Evolutionary conservation across 2,888 invertebrate species (phyloP).

Genomic region (Acanthoscelides obtectus): DNA sequence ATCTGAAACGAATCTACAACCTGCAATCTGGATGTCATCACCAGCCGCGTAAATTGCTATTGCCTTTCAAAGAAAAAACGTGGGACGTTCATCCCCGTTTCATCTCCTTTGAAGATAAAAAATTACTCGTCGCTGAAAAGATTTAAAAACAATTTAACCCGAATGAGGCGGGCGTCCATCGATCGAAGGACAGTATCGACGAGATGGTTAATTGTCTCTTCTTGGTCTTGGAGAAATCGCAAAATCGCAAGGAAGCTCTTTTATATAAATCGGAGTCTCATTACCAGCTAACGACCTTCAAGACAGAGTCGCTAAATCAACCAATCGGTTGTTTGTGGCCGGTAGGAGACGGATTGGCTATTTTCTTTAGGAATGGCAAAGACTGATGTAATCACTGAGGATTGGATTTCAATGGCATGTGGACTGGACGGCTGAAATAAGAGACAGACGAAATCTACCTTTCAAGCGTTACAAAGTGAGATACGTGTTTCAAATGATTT

Average conservation of each 20-base stretch:
- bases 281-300: slow-evolving; percentile 28
- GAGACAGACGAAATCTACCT: too few species aligned
- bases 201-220: slow-evolving; percentile 17
- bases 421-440: not conserved
- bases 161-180: slow-evolving; percentile 15
- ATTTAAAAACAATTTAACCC: slow-evolving; percentile 22
- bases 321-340: not conserved
- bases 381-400: not conserved
- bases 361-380: not conserved
- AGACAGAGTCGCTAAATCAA: not conserved
- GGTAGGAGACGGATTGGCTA: not conserved
- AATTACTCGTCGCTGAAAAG: slow-evolving; percentile 16
- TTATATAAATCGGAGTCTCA: slow-evolving; percentile 44
- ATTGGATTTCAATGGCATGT: not conserved
- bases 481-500: too few species aligned
- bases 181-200: slow-evolving; percentile 6
- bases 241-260: slow-evolving; percentile 35
- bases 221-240: slow-evolving; percentile 5
- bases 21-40: not conserved
- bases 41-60: not conserved
- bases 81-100: not conserved
- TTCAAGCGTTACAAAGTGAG: too few species aligned
- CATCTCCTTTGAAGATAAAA: slow-evolving; percentile 7
- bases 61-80: not conserved
- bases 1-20: not conserved